phyloP scores from a whole-genome alignment of 2,888 invertebrate species.

The Eristalinus sepulchralis region DNA sequence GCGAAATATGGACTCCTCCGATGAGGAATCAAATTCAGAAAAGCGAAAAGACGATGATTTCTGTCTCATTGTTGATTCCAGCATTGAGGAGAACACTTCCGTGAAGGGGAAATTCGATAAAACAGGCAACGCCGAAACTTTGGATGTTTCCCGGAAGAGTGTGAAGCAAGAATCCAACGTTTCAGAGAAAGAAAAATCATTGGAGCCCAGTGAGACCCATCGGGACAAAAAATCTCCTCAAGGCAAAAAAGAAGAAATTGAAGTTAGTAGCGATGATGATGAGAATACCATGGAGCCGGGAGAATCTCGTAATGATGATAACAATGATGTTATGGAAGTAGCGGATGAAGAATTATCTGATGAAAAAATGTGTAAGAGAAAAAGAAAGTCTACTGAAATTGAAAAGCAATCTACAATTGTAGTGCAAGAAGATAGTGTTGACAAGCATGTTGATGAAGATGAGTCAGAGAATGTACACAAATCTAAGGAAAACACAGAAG shows the following conservation, averaged over 20 bases:
- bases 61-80: slow-evolving; percentile 22
- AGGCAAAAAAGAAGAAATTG: not conserved
- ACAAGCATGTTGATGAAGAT: not conserved
- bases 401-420: not conserved
- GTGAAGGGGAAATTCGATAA: not conserved
- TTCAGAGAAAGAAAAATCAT: not conserved
- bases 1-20: slow-evolving; percentile 17
- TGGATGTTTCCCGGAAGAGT: not conserved
- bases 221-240: not conserved
- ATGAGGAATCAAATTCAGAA: not conserved
- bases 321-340: not conserved
- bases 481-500: not conserved
- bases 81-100: not conserved
- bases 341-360: not conserved
- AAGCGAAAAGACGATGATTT: slow-evolving; percentile 7
- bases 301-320: too few species aligned
- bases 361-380: not conserved
- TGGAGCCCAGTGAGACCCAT: not conserved
- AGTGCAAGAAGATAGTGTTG: not conserved
- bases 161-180: not conserved
- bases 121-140: not conserved
- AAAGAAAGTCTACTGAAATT: not conserved
- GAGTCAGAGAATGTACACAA: not conserved
- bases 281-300: too few species aligned
- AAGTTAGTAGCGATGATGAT: not conserved